Evolutionary conservation across 2,113 vertebrate genomes (phyloP), one percentile per base, ranked within the genome.

Genomic region (Pagrus major): DNA sequence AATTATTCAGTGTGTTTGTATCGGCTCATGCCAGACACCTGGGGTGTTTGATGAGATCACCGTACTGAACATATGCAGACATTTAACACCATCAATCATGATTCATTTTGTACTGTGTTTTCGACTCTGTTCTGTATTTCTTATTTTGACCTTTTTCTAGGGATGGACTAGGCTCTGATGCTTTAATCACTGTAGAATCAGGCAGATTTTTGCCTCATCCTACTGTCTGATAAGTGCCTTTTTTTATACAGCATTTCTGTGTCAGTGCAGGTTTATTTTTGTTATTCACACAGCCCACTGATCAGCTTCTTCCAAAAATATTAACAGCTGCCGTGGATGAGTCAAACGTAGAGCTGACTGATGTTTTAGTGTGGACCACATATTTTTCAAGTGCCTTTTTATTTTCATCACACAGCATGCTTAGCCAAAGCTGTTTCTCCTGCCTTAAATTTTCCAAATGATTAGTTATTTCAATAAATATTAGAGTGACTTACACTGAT

Each of bases 391-490:
- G 91, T 94, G 90, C 92, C 91, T 93, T 84, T 81, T 77, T 81
- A 27, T 91, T 86, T 37, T 39, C 72, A 78, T 80, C 63, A 63
- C 61, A 78, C 59, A 15, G 60, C 83, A 71, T 73, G 72, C 59
- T 72, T 84, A 25, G 84, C 81, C 77, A 89, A 85, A 80, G 65
- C 52, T 83, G 71, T 76, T 71, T 91, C 47, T 71, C 37, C 56
- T 87, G 83, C 81, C 74, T 86, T 86, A 56, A 56, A 67, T 83
- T 78, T 54, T 83, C 35, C 60, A 72, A 86, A 86, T 80, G n/a
- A 88, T 84, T 78, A 64, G 65, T 76, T 84, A 87, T 70, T 89
- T 80, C 82, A 93, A 94, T 94, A 94, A 94, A 93, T 47, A 78
- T n/a, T 81, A 47, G 60, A 83, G 42, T 56, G 7, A 84, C 86